Percentiles rank a stretch among this genome's conserved stretches.
phyloP scores from a whole-genome alignment of 2,888 invertebrate species.

The Luffia ferchaultella region DNA sequence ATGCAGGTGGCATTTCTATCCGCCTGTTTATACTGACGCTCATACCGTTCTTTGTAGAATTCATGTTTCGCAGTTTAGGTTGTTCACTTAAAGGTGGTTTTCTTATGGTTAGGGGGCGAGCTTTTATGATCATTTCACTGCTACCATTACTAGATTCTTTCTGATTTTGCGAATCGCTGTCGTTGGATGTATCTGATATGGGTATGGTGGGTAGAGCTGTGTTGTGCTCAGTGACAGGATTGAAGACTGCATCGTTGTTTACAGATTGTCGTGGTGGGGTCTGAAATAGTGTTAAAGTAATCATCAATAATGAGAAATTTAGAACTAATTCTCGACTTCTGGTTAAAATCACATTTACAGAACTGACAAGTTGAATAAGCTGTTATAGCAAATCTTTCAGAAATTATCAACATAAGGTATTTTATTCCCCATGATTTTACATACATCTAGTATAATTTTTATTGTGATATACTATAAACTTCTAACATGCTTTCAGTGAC shows the following conservation, averaged over 20 bases:
- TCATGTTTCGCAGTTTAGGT: slow-evolving; percentile 74
- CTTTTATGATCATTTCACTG: slow-evolving; percentile 71
- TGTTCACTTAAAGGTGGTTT: slow-evolving; percentile 85
- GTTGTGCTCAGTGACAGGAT: slow-evolving; percentile 31
- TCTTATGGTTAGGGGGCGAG: slow-evolving; percentile 83
- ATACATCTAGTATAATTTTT: too few relatives aligned
- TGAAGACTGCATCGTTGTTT: slow-evolving; percentile 41
- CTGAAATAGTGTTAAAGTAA: slow-evolving; percentile 28
- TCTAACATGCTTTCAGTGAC: too few relatives aligned
- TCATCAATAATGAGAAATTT: too few relatives aligned
- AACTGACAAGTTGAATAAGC: too few relatives aligned
- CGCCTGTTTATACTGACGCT: slow-evolving; percentile 75
- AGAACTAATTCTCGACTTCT: too few relatives aligned
- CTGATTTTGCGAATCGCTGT: slow-evolving; percentile 36
- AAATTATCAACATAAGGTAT: too few relatives aligned
- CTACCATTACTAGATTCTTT: slow-evolving; percentile 52
- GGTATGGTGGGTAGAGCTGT: slow-evolving; percentile 37
- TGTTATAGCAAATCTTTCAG: too few relatives aligned
- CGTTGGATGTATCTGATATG: slow-evolving; percentile 38
- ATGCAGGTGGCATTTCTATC: slow-evolving; percentile 85
- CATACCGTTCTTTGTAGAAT: slow-evolving; percentile 63
- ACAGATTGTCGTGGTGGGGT: slow-evolving; percentile 62
- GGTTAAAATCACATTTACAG: too few relatives aligned
- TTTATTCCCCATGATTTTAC: too few relatives aligned
- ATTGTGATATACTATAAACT: too few relatives aligned